Conservation (phyloP, 2,888 invertebrate species). For the Eupithecia vulgata region DNA sequence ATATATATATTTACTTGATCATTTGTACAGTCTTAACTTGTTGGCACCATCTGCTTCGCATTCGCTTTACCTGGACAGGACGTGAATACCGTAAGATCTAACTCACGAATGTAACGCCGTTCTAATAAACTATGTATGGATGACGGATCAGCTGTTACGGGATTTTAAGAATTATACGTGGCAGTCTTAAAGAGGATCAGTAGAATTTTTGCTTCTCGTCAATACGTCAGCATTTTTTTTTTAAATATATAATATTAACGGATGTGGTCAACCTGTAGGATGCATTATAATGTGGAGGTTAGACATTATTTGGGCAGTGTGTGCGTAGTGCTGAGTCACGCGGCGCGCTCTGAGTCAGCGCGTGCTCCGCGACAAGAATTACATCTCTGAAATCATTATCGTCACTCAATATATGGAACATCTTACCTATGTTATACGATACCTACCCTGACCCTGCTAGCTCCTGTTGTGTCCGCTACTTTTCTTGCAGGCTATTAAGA, state of each 20-base stretch:
- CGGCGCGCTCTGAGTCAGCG: not conserved
- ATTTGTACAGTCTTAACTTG: not conserved
- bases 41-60: not conserved
- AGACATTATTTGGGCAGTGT: not conserved
- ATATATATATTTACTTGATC: not conserved
- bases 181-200: not conserved
- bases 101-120: no score
- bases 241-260: not conserved
- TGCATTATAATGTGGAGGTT: not conserved
- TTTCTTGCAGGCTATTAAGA: not conserved
- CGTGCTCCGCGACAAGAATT: not conserved
- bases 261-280: not conserved
- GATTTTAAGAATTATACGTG: not conserved
- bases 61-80: not conserved
- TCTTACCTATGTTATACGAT: not conserved
- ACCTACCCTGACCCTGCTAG: no score
- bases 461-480: not conserved
- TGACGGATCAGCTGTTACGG: not conserved
- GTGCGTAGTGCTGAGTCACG: not conserved
- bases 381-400: not conserved
- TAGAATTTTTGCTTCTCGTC: not conserved
- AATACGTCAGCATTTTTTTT: not conserved
- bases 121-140: not conserved
- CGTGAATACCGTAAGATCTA: no score
- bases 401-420: not conserved